A percentile compares a stretch with the other conserved stretches of the same genome.
Conservation (phyloP, 1,140 invertebrate species). For the Fopius arisanus region DNA sequence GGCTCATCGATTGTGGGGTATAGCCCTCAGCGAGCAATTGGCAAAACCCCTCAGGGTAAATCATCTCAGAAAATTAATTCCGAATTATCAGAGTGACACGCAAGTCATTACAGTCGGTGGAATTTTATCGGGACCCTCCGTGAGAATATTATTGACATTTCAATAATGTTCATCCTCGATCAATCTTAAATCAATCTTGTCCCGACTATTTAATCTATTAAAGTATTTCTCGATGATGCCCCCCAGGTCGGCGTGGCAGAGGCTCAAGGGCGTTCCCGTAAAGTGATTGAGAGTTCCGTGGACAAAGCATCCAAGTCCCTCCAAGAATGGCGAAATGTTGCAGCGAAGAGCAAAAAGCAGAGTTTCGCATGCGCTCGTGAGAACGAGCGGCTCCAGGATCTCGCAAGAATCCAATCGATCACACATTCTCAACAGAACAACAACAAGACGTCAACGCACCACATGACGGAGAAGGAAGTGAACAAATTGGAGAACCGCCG, state of each 20-base stretch:
- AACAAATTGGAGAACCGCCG: slow-evolving; percentile 85
- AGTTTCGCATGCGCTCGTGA: slow-evolving; percentile 84
- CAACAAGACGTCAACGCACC: slow-evolving; percentile 58
- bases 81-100: background rate
- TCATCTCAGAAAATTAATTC: background rate
- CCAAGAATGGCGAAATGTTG: slow-evolving; percentile 83
- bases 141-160: too few relatives aligned
- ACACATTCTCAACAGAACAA: slow-evolving; percentile 58
- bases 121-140: too few relatives aligned
- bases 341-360: slow-evolving; percentile 86
- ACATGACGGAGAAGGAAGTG: slow-evolving; percentile 74
- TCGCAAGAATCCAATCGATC: slow-evolving; percentile 55
- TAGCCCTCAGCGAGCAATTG: slow-evolving; percentile 83
- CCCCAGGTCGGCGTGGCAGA: slow-evolving; percentile 66
- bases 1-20: slow-evolving; percentile 82
- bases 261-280: slow-evolving; percentile 71
- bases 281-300: slow-evolving; percentile 81
- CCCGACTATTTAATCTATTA: too few relatives aligned
- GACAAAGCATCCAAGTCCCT: slow-evolving; percentile 86
- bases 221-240: too few relatives aligned
- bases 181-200: too few relatives aligned
- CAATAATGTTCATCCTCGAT: too few relatives aligned
- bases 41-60: slow-evolving; percentile 82
- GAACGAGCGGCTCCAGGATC: slow-evolving; percentile 87
- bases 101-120: background rate